Evolutionary conservation across 1,140 invertebrate species (phyloP), one percentile per base, ranked within the genome.

Genomic region (Drosophila nigromelanica): DNA sequence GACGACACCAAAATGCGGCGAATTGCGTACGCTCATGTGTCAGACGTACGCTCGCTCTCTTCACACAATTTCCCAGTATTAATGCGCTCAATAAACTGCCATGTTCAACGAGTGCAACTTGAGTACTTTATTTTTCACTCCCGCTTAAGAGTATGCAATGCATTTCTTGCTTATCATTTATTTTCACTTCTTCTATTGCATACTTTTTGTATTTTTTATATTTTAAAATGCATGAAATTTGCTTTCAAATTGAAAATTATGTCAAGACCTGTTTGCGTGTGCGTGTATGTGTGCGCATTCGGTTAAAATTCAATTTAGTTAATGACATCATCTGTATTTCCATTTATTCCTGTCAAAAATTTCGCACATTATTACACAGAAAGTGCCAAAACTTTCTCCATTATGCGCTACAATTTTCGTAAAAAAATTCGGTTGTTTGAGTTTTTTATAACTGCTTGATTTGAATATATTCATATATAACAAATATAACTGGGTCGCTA

Each of bases 321-420:
- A 87, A 87, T 87, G 78, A 76, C 82, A 64, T 75, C 76, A 82
- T 87, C 78, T 87, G 62, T 48, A 76, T 71, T 69, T 82, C 68
- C 82, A 87, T 82, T 86, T 78, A 64, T 86, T 76, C 71, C 72
- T 81, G 75, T 87, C 75, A 86, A 75, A 71, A 74, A 68, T 55
- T 43, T 74, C 14, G 2, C 59, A 61, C 63, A 63, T 48, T 63
- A 21, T 61, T 50, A 35, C 7, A 51, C 10, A 42, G 18, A 63
- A 47, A 47, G 12, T 15, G 21, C 11, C 21, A 10, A 47, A 58
- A 67, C 15, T 73, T 68, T 61, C 11, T 39, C 33, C 21, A 40
- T 47, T 45, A n/a, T 58, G 39, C 52, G 47, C 68, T 64, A 64
- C 51, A 58, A 33, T 55, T 43, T 68, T 5, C 12, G 24, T 37